Conservation (phyloP, 2,797 vertebrate genomes). For the Apogon hyalosoma region DNA sequence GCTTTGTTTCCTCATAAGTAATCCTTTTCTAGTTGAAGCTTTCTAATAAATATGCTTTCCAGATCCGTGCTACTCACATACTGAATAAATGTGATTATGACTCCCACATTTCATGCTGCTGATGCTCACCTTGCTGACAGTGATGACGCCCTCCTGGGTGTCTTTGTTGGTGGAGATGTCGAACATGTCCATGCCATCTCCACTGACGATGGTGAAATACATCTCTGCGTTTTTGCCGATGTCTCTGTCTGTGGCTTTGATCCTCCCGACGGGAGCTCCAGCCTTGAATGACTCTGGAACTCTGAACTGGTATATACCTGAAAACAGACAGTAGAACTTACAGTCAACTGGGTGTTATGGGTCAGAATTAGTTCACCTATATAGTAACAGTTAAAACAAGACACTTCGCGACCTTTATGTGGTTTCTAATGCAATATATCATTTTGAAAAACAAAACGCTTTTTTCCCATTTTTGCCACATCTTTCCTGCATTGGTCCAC, state of each 20-base stretch:
- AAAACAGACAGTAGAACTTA: conserved; percentile 5
- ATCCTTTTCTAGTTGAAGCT: neutral
- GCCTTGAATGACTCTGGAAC: conserved; percentile 85
- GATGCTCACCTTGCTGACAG: conserved; percentile 90
- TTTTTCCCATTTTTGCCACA: too few relatives aligned
- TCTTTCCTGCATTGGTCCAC: too few relatives aligned
- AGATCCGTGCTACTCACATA: neutral
- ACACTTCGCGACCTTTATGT: too few relatives aligned
- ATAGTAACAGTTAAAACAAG: too few relatives aligned
- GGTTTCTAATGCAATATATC: too few relatives aligned
- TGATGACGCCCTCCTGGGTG: conserved; percentile 93
- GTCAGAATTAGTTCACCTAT: neutral
- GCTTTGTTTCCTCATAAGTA: neutral
- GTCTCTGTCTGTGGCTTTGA: conserved; percentile 91
- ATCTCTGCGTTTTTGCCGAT: conserved; percentile 91
- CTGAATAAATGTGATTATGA: neutral
- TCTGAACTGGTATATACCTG: conserved; percentile 92
- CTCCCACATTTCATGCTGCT: neutral
- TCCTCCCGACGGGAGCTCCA: conserved; percentile 86
- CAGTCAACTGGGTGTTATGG: neutral
- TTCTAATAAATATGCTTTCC: neutral
- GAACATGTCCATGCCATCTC: conserved; percentile 92
- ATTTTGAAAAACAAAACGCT: too few relatives aligned
- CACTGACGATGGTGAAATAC: conserved; percentile 89
- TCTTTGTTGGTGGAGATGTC: conserved; percentile 88